These are phyloP conservation scores for Hipparchia sbordonii DNA, from an alignment of 2,888 invertebrate species.

Conservation along the genomic window DNA sequence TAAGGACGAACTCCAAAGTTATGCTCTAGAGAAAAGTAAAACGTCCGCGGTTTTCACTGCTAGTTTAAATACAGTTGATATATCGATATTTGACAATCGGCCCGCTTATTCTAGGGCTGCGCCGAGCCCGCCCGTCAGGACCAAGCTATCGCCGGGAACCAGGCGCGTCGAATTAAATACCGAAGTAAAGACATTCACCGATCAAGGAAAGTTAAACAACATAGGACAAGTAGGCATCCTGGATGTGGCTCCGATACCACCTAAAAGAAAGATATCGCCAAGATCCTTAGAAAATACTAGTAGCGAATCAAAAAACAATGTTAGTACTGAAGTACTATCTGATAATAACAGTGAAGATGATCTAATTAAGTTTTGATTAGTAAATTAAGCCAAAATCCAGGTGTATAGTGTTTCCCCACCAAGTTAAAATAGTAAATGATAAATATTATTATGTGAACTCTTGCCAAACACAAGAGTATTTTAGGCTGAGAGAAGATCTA, in stretches of 20 bases:
- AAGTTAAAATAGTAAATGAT: constrained; percentile 35
- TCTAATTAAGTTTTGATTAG: constrained; percentile 70
- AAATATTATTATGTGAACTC: constrained; percentile 17
- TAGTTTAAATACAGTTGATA: constrained; percentile 55
- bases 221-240: constrained; percentile 64
- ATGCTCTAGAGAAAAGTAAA: constrained; percentile 69
- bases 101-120: constrained; percentile 69
- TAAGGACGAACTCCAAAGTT: constrained; percentile 49
- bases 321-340: constrained; percentile 12
- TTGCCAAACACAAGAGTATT: constrained; percentile 28
- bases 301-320: constrained; percentile 37
- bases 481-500: constrained; percentile 62
- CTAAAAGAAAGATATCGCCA: constrained; percentile 70
- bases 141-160: constrained; percentile 63
- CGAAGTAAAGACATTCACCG: constrained; percentile 56
- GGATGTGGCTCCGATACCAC: constrained; percentile 66
- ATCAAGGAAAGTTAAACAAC: constrained; percentile 53
- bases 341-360: constrained; percentile 64
- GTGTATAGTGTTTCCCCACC: constrained; percentile 41
- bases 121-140: constrained; percentile 75
- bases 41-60: constrained; percentile 64
- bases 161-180: constrained; percentile 51
- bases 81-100: constrained; percentile 71
- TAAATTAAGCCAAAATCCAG: constrained; percentile 18
- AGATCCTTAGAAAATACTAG: constrained; percentile 46